phyloP scores from a whole-genome alignment of 1,140 invertebrate genomes.

The Heliothis virescens region DNA sequence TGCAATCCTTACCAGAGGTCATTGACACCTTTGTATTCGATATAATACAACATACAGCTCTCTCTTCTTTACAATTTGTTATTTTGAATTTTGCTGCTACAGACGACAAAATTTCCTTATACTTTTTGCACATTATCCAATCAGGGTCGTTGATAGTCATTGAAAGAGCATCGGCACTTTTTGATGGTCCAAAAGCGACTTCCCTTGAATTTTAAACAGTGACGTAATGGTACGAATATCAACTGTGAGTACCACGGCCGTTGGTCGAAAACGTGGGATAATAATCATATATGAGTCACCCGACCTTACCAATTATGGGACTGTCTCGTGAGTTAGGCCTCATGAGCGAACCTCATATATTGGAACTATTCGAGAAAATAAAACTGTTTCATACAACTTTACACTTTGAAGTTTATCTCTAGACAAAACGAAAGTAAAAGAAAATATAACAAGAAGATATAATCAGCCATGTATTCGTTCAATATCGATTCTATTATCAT shows the following conservation, averaged over 20 bases:
- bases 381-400: neutral
- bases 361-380: neutral
- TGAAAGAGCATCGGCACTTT: neutral
- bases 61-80: too few relatives aligned
- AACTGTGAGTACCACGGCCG: slow-evolving; percentile 4
- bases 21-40: neutral
- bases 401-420: too few relatives aligned
- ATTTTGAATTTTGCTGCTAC: too few relatives aligned
- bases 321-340: neutral
- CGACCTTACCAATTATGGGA: slow-evolving; percentile 42
- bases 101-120: too few relatives aligned
- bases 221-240: slow-evolving; percentile 13
- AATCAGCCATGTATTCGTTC: neutral
- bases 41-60: neutral
- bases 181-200: slow-evolving; percentile 9
- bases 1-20: neutral
- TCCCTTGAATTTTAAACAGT: slow-evolving; percentile 29
- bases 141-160: neutral
- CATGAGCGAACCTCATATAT: neutral
- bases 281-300: slow-evolving; percentile 38
- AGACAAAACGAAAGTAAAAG: too few relatives aligned
- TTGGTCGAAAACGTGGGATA: slow-evolving; percentile 25
- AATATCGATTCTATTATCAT: slow-evolving; percentile 23
- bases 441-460: neutral
- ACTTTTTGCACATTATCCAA: neutral